phyloP scores from a whole-genome alignment of 2,888 invertebrate genomes.

The Noctua fimbriata region DNA sequence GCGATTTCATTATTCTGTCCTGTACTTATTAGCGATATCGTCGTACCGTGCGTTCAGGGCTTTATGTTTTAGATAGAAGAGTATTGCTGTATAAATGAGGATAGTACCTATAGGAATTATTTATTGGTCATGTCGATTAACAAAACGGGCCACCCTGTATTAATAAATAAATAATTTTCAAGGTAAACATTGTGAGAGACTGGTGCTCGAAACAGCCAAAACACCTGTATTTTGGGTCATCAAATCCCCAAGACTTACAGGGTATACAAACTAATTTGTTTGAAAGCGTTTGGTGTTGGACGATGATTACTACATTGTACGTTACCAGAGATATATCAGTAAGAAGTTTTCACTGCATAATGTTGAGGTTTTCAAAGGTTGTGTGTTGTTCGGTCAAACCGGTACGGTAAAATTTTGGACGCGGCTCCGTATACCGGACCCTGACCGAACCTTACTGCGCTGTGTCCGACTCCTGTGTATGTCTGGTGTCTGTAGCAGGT shows the following conservation, averaged over 20 bases:
- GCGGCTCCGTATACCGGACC: background rate
- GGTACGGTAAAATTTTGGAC: background rate
- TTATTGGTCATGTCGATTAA: conserved; percentile 23
- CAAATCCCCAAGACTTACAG: background rate
- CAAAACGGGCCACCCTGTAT: background rate
- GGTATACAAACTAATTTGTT: background rate
- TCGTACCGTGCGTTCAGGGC: conserved; percentile 52
- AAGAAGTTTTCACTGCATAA: background rate
- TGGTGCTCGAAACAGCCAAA: background rate
- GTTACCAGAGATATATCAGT: background rate
- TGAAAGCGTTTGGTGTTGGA: background rate
- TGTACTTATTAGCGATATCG: conserved; percentile 77
- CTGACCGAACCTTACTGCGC: background rate
- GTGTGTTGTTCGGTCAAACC: background rate
- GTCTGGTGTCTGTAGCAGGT: background rate
- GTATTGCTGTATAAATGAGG: conserved; percentile 34
- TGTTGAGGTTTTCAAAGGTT: background rate
- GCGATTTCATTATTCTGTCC: conserved; percentile 80
- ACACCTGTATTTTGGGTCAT: background rate
- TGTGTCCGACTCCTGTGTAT: background rate
- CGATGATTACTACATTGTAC: background rate
- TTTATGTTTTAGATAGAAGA: conserved; percentile 44
- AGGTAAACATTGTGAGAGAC: background rate
- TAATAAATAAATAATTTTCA: background rate
- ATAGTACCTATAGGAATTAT: conserved; percentile 19